Percentiles rank a stretch among this genome's conserved stretches.
Conservation (phyloP, 2,888 invertebrate species). For the Agrypnus murinus region DNA sequence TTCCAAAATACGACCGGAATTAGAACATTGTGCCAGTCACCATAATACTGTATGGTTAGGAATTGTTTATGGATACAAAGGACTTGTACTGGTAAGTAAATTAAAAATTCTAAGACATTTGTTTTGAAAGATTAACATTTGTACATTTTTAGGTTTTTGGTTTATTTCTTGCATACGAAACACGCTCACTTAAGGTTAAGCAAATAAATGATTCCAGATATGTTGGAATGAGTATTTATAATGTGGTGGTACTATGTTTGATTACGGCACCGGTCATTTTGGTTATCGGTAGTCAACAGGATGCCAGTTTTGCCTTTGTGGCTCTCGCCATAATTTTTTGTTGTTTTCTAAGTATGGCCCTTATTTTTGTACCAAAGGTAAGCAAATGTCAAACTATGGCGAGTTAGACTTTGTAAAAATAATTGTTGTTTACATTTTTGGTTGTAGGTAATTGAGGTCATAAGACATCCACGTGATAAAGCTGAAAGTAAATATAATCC, state of each 20-base stretch:
- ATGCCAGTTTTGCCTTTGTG: conserved; percentile 97
- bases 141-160: conserved; percentile 91
- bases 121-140: background rate
- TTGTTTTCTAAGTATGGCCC: conserved; percentile 98
- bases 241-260: conserved; percentile 97
- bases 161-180: conserved; percentile 98
- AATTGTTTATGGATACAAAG: conserved; percentile 97
- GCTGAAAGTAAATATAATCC: conserved; percentile 92
- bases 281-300: conserved; percentile 97
- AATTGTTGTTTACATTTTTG: no score
- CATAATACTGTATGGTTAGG: conserved; percentile 97
- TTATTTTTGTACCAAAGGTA: conserved; percentile 98
- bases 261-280: conserved; percentile 98
- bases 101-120: no score
- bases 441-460: conserved; percentile 88
- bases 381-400: no score
- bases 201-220: conserved; percentile 99
- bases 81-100: conserved; percentile 82
- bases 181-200: conserved; percentile 96
- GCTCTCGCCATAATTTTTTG: conserved; percentile 97
- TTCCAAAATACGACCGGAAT: conserved; percentile 93
- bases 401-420: no score
- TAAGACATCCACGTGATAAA: conserved; percentile 91
- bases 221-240: conserved; percentile 99
- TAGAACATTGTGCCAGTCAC: conserved; percentile 97